phyloP scores from a whole-genome alignment of 2,888 invertebrate species.

The Pseudococcus viburni region DNA sequence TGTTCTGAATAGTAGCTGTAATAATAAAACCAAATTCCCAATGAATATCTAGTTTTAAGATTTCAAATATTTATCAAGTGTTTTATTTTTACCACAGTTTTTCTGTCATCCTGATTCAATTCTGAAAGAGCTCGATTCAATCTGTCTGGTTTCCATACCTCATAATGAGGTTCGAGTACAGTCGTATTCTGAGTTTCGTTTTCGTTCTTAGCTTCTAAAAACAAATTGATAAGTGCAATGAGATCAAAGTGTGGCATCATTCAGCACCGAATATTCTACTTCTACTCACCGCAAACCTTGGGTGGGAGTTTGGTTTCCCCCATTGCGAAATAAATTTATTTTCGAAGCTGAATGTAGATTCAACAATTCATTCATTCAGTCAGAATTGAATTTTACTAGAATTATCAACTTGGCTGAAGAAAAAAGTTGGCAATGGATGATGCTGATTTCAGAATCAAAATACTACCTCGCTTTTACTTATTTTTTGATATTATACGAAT shows the following conservation, averaged over 20 bases:
- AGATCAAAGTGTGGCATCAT: not conserved
- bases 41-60: not conserved
- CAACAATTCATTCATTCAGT: too few relatives aligned
- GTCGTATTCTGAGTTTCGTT: not conserved
- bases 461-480: too few relatives aligned
- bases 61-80: not conserved
- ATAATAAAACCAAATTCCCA: constrained; percentile 42
- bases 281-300: not conserved
- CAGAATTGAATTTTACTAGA: too few relatives aligned
- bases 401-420: too few relatives aligned
- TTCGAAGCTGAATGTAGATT: too few relatives aligned
- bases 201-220: not conserved
- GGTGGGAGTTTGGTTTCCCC: not conserved
- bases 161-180: not conserved
- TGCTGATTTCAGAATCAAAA: too few relatives aligned
- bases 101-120: not conserved
- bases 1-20: constrained; percentile 81
- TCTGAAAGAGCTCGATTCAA: not conserved
- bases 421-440: too few relatives aligned
- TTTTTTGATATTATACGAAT: too few relatives aligned
- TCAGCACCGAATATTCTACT: not conserved
- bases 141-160: constrained; percentile 46
- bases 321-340: not conserved
- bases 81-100: not conserved
- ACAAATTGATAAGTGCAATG: not conserved